A percentile compares a stretch with the other conserved stretches of the same genome.
Conservation (phyloP, 2,797 vertebrate genomes). For the Siniperca obscura region DNA sequence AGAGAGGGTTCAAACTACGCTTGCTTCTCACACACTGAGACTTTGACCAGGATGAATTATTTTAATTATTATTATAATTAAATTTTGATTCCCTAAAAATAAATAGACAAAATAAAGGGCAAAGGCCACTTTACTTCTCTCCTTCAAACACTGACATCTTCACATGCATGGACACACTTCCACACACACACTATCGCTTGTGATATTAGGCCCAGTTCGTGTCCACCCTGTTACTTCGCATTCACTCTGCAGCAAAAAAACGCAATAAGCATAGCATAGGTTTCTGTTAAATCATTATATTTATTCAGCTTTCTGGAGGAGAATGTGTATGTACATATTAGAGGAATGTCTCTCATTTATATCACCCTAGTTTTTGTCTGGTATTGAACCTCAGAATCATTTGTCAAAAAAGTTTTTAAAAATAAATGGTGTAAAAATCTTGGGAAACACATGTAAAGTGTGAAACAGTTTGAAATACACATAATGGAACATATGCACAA, state of each 20-base stretch:
- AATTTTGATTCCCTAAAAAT: neutral
- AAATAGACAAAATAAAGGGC: neutral
- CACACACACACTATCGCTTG: neutral
- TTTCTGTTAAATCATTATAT: constrained; percentile 46
- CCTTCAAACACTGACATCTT: neutral
- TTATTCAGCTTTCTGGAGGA: constrained; percentile 58
- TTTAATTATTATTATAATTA: too few relatives aligned
- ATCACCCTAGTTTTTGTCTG: neutral
- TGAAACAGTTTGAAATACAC: constrained; percentile 19
- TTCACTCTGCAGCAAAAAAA: constrained; percentile 18
- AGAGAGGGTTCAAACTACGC: constrained; percentile 36
- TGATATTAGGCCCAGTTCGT: neutral
- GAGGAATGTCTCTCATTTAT: neutral
- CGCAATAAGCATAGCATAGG: constrained; percentile 7
- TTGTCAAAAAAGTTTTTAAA: neutral
- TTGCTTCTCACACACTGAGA: neutral
- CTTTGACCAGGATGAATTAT: neutral
- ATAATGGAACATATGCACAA: neutral
- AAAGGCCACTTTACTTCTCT: neutral
- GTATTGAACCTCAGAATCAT: neutral
- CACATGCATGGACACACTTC: neutral
- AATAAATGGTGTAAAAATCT: neutral
- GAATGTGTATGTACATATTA: constrained; percentile 21
- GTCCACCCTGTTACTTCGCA: neutral
- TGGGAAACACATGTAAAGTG: neutral